Evolutionary conservation across 2,113 vertebrate species (phyloP).

Genomic region (Oryzias melastigma): DNA sequence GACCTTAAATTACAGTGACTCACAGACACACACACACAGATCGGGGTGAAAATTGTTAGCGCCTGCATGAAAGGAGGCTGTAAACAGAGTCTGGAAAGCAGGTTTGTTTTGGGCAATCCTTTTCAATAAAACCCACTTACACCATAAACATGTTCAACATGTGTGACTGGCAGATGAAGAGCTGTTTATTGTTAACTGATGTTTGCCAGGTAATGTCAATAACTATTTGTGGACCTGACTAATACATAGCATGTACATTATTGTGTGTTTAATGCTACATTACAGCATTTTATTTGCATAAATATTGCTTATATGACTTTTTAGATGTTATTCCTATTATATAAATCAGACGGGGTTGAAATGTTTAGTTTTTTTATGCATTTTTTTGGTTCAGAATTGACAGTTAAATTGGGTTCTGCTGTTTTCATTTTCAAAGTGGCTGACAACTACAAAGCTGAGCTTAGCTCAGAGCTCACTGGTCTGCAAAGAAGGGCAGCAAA

Average conservation of each 20-base stretch:
- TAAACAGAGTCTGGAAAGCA: too few relatives aligned
- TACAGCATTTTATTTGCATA: background rate
- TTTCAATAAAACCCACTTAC: too few relatives aligned
- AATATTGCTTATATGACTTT: slow-evolving; percentile 3
- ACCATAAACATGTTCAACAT: too few relatives aligned
- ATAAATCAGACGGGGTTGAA: slow-evolving; percentile 15
- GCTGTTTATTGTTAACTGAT: too few relatives aligned
- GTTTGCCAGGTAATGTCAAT: too few relatives aligned
- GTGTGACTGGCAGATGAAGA: too few relatives aligned
- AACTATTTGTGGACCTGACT: slow-evolving; percentile 21
- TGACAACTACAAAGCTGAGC: slow-evolving; percentile 54
- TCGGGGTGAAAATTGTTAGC: background rate
- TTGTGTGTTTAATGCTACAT: slow-evolving; percentile 14
- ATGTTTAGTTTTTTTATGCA: slow-evolving; percentile 19
- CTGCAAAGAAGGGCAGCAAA: slow-evolving; percentile 12
- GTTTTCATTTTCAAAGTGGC: slow-evolving; percentile 45
- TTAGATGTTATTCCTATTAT: slow-evolving; percentile 24
- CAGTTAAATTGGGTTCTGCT: slow-evolving; percentile 54
- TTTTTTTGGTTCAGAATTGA: slow-evolving; percentile 33
- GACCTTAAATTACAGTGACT: slow-evolving; percentile 39
- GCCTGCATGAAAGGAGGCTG: too few relatives aligned
- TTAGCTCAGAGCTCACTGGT: slow-evolving; percentile 18
- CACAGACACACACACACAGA: slow-evolving; percentile 25
- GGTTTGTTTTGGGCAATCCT: too few relatives aligned
- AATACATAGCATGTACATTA: slow-evolving; percentile 13